A percentile compares a stretch with the other conserved stretches of the same genome.
phyloP scores from a whole-genome alignment of 2,797 vertebrate genomes.

The Luscinia luscinia region DNA sequence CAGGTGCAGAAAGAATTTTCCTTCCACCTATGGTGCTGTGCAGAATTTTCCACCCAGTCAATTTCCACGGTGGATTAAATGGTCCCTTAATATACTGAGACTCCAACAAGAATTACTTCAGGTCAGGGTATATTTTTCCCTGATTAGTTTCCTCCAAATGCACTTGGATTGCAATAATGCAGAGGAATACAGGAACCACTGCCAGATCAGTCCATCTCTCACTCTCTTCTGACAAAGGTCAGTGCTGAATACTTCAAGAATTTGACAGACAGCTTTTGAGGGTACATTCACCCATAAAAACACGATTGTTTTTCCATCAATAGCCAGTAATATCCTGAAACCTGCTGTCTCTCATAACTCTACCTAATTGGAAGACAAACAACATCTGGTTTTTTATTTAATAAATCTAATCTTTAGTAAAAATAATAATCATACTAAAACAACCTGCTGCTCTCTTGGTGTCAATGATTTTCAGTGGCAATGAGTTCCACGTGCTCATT shows the following conservation, averaged over 20 bases:
- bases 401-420: not conserved
- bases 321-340: not conserved
- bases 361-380: not conserved
- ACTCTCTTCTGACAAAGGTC: not conserved
- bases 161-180: not conserved
- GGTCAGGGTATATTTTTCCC: not conserved
- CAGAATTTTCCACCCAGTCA: not conserved
- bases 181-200: not conserved
- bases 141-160: not conserved
- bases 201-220: not conserved
- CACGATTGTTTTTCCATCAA: not conserved
- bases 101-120: not conserved
- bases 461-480: not conserved
- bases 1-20: not conserved
- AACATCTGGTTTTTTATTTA: not conserved
- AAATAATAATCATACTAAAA: not conserved
- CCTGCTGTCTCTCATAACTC: not conserved
- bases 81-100: not conserved
- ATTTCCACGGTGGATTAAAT: not conserved
- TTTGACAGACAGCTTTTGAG: not conserved
- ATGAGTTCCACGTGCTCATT: slow-evolving; percentile 1
- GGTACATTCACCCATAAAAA: not conserved
- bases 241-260: not conserved
- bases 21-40: not conserved
- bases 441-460: not conserved